These are phyloP conservation scores for Athetis lepigone DNA, from an alignment of 2,888 invertebrate species.

Conservation along the genomic window DNA sequence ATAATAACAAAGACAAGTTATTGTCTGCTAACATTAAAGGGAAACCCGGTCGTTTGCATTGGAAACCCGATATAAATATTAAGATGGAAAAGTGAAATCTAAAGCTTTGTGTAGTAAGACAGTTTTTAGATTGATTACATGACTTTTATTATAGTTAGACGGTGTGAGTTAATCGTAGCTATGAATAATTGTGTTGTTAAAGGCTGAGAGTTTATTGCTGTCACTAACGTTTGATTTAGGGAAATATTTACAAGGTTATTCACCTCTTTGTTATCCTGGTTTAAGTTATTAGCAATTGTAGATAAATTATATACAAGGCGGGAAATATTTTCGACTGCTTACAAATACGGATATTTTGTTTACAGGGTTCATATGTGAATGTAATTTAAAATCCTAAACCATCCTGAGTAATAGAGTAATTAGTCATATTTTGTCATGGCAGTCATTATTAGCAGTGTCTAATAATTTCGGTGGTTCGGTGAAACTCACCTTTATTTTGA, in stretches of 20 bases:
- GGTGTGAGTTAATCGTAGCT: conserved; percentile 11
- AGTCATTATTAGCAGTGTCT: no score
- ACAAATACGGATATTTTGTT: no score
- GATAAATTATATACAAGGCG: no score
- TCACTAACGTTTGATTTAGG: background rate
- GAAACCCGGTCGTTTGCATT: conserved; percentile 59
- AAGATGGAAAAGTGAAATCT: conserved; percentile 62
- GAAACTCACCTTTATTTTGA: no score
- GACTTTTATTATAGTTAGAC: conserved; percentile 10
- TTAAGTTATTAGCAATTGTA: background rate
- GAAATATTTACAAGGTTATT: no score
- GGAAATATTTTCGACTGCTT: no score
- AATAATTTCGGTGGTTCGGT: no score
- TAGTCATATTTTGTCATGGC: no score
- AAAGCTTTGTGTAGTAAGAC: conserved; percentile 44
- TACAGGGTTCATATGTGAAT: no score
- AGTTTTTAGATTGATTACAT: conserved; percentile 30
- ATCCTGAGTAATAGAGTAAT: no score
- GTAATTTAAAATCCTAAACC: no score
- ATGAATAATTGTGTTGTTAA: conserved; percentile 2
- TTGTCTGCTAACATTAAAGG: conserved; percentile 56
- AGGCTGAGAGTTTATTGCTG: background rate
- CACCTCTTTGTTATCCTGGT: no score
- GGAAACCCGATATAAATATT: conserved; percentile 60
- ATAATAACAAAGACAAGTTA: conserved; percentile 49